Base-by-base conservation (phyloP, 2,797 vertebrate species). In the Peromyscus aztecus region DNA sequence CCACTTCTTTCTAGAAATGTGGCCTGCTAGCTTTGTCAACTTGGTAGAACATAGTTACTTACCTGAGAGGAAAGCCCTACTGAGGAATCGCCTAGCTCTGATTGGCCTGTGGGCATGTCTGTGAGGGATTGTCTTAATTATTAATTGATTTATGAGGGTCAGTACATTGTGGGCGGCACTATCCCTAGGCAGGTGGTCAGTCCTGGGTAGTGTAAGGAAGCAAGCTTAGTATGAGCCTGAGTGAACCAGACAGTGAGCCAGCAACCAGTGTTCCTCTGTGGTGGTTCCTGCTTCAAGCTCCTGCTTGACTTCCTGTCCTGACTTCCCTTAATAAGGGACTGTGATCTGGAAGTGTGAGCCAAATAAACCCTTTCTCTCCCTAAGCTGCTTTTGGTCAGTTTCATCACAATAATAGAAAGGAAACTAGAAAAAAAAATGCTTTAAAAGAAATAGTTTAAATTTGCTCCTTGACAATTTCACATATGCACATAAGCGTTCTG, bases 1-100 rank as follows among this genome's bases (percentile, higher is more conserved):
- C 85, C 0, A 24, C 94, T 96, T 97, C 49, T 95, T 77, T 73
- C 83, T 92, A 49, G 82, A 86, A 81, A 21, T 55, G 77, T 93
- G 92, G 29, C 67, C 67, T 27, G 84, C 29, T 27, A 86, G 34
- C 84, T 86, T 85, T 55, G 84, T 69, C 34, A 52, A n/a, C 46
- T 49, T n/a, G 31, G 27, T 24, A 86, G 49, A 86, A 13, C 31
- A 46, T 52, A 24, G 6, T 52, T 11, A n/a, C n/a, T n/a, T n/a
- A 69, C 4, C 65, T 9, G 23, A 71, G 65, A n/a, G 21, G 49
- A 86, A 71, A 86, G 46, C 49, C 34, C 14, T 55, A 4, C 49
- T n/a, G 84, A 87, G 65, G 84, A 71, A 19, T 40, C 55, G 46
- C 34, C 34, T 55, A 71, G 31, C 14, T 85, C 31, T 24, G 43